Percentiles rank a stretch among this genome's conserved stretches.
These are phyloP conservation scores for Iselma pallidipennis DNA, from an alignment of 2,888 invertebrate genomes.

Conservation along the genomic window DNA sequence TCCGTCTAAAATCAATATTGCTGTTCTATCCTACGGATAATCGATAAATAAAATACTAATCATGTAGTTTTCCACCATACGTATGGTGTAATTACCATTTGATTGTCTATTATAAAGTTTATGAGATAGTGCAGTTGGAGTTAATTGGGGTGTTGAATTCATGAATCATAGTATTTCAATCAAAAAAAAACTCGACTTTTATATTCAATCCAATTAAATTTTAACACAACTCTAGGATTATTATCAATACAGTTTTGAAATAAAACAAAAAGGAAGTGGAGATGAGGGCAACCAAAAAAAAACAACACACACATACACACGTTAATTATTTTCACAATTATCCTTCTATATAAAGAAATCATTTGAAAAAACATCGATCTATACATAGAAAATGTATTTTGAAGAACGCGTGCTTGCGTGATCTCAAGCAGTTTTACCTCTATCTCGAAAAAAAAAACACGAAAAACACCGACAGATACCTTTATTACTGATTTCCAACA, in stretches of 20 bases:
- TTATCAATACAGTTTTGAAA: background rate
- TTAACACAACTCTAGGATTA: background rate
- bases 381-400: conserved; percentile 23
- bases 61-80: background rate
- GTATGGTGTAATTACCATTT: background rate
- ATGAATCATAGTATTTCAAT: background rate
- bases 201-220: background rate
- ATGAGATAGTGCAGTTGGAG: background rate
- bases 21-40: too few species aligned
- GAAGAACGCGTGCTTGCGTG: conserved; percentile 22
- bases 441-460: background rate
- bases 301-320: too few species aligned
- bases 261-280: conserved; percentile 24
- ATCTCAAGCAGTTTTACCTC: conserved; percentile 17
- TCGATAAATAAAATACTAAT: too few species aligned
- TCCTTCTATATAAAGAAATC: background rate
- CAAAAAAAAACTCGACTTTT: background rate
- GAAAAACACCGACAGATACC: background rate
- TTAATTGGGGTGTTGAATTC: background rate
- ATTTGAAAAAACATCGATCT: conserved; percentile 14
- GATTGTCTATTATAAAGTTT: background rate
- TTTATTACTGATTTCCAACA: background rate
- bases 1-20: too few species aligned
- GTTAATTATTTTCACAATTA: conserved; percentile 24
- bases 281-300: conserved; percentile 17